phyloP scores from a whole-genome alignment of 2,797 vertebrate species.

The Sebastes reedi region DNA sequence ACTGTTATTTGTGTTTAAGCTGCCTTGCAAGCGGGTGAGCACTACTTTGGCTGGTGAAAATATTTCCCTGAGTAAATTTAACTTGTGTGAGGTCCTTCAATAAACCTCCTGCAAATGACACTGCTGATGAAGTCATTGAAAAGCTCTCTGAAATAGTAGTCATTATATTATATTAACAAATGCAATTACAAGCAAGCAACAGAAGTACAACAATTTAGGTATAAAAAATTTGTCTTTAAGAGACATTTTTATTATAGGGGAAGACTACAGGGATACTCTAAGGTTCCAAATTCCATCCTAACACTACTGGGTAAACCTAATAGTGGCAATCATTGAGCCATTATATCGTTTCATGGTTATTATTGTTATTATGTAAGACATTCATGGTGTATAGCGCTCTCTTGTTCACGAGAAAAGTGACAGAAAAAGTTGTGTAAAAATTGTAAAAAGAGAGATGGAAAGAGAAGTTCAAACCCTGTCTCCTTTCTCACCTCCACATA shows the following conservation, averaged over 20 bases:
- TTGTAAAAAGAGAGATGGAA: neutral
- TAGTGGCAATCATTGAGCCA: too few species aligned
- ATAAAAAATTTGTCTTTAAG: neutral
- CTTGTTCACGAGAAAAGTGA: neutral
- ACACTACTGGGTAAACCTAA: neutral
- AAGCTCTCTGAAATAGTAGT: neutral
- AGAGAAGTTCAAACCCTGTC: neutral
- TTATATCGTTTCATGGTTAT: neutral
- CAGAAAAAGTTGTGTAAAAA: neutral
- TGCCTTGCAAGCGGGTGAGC: neutral
- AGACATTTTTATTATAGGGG: neutral
- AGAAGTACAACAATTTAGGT: neutral
- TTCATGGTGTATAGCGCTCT: neutral
- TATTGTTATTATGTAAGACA: neutral
- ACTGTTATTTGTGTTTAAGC: conserved; percentile 19
- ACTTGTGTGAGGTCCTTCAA: neutral
- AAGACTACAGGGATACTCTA: neutral
- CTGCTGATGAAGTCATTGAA: neutral
- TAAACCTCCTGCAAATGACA: neutral
- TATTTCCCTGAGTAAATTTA: neutral
- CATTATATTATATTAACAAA: neutral
- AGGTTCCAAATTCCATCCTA: neutral
- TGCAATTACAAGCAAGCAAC: neutral
- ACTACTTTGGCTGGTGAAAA: neutral
- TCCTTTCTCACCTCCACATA: neutral